phyloP scores from a whole-genome alignment of 2,113 vertebrate genomes.

The Rhinoptilus africanus region DNA sequence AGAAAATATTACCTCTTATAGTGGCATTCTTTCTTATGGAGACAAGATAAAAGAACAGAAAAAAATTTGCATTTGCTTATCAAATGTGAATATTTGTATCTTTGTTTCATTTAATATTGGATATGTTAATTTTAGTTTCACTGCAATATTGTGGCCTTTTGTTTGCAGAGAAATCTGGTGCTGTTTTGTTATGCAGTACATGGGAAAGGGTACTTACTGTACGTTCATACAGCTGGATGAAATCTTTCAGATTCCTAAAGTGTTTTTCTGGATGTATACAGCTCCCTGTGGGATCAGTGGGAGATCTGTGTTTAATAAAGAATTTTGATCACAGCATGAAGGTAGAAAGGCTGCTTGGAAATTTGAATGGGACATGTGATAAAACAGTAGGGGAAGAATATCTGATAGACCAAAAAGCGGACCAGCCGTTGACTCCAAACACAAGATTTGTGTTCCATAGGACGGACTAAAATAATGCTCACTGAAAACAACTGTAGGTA shows the following conservation, averaged over 20 bases:
- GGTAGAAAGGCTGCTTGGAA: neutral
- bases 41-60: neutral
- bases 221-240: neutral
- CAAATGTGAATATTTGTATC: neutral
- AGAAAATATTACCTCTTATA: neutral
- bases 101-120: neutral
- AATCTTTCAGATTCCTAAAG: neutral
- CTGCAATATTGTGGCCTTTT: neutral
- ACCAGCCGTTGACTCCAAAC: neutral
- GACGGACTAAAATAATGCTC: neutral
- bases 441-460: neutral
- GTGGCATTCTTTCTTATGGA: neutral
- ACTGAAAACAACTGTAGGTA: neutral
- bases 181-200: neutral
- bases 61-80: neutral
- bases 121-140: neutral
- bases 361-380: neutral
- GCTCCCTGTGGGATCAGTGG: neutral
- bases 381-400: neutral
- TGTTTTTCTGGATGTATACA: neutral
- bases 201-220: neutral
- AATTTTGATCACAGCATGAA: neutral
- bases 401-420: accelerated
- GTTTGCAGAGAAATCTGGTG: neutral
- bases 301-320: neutral